Conservation (phyloP, 2,797 vertebrate species). For the Champsocephalus esox region DNA sequence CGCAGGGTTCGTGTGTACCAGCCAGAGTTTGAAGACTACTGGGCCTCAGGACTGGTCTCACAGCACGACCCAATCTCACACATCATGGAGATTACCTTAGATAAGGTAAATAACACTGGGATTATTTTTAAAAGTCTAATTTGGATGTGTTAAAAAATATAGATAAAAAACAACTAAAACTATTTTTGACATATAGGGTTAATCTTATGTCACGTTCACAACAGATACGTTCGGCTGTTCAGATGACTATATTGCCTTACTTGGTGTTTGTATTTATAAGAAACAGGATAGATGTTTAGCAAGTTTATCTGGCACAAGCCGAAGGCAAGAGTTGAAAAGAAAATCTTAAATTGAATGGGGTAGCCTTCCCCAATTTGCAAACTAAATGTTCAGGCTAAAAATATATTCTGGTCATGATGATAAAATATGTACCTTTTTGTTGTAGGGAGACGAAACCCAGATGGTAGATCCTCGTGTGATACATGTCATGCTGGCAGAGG, state of each 20-base stretch:
- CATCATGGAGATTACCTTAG: conserved; percentile 95
- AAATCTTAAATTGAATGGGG: not conserved
- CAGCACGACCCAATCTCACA: conserved; percentile 94
- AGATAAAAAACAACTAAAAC: not conserved
- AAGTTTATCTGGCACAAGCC: not conserved
- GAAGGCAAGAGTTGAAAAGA: not conserved
- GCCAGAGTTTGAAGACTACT: conserved; percentile 93
- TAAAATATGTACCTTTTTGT: conserved; percentile 9
- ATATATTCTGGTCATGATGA: conserved; percentile 6
- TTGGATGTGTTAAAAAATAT: not conserved
- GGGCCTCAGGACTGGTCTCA: conserved; percentile 92
- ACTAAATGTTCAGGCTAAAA: not conserved
- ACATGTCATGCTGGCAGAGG: conserved; percentile 93
- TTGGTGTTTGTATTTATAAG: not conserved
- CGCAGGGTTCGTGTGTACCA: conserved; percentile 95
- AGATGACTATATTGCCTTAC: not conserved
- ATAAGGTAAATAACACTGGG: conserved; percentile 85
- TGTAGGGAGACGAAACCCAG: conserved; percentile 92
- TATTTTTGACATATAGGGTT: not conserved
- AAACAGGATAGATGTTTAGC: not conserved
- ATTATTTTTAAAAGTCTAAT: not conserved
- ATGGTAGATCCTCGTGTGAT: conserved; percentile 95
- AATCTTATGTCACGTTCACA: not conserved
- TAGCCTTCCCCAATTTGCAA: not conserved
- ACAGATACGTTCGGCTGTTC: not conserved